A percentile compares a stretch with the other conserved stretches of the same genome.
phyloP scores from a whole-genome alignment of 2,888 invertebrate genomes.

The Drosophila setosimentum region DNA sequence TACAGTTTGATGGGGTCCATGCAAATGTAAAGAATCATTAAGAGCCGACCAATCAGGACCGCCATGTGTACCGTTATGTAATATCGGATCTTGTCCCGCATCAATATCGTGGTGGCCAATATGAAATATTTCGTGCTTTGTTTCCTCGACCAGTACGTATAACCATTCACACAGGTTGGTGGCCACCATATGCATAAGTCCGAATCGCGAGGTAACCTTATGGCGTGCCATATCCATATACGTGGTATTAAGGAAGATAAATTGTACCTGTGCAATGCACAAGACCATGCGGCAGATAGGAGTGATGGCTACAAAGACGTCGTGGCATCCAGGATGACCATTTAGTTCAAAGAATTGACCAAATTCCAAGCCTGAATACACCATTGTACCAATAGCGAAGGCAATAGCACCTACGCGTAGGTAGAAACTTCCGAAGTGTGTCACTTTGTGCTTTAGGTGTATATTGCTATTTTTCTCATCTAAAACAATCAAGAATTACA shows the following conservation, averaged over 20 bases:
- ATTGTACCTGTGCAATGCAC: slow-evolving; percentile 96
- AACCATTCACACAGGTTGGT: slow-evolving; percentile 97
- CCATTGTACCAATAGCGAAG: slow-evolving; percentile 88
- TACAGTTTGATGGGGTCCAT: slow-evolving; percentile 23
- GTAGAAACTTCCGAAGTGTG: slow-evolving; percentile 94
- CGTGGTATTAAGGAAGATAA: slow-evolving; percentile 96
- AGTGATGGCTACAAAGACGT: slow-evolving; percentile 90
- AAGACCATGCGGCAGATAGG: slow-evolving; percentile 93
- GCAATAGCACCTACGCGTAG: slow-evolving; percentile 91
- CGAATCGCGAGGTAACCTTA: slow-evolving; percentile 92
- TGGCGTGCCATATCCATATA: slow-evolving; percentile 88
- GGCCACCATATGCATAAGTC: slow-evolving; percentile 96
- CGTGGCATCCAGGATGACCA: slow-evolving; percentile 87
- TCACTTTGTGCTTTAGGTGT: slow-evolving; percentile 83
- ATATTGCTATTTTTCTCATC: slow-evolving; percentile 84
- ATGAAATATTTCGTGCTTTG: slow-evolving; percentile 93
- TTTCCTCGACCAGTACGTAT: slow-evolving; percentile 94
- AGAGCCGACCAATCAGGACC: slow-evolving; percentile 73
- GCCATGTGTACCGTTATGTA: slow-evolving; percentile 47
- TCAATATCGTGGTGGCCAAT: slow-evolving; percentile 86
- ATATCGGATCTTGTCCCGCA: slow-evolving; percentile 44
- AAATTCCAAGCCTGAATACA: slow-evolving; percentile 90
- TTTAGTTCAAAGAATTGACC: slow-evolving; percentile 91
- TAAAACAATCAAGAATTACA: slow-evolving; percentile 39
- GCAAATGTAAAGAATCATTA: slow-evolving; percentile 66